Percentiles rank a stretch among this genome's conserved stretches.
These are phyloP conservation scores for Henricia sp. DNA, from an alignment of 53 echinoderm and acorn worm genomes.

Conservation along the genomic window DNA sequence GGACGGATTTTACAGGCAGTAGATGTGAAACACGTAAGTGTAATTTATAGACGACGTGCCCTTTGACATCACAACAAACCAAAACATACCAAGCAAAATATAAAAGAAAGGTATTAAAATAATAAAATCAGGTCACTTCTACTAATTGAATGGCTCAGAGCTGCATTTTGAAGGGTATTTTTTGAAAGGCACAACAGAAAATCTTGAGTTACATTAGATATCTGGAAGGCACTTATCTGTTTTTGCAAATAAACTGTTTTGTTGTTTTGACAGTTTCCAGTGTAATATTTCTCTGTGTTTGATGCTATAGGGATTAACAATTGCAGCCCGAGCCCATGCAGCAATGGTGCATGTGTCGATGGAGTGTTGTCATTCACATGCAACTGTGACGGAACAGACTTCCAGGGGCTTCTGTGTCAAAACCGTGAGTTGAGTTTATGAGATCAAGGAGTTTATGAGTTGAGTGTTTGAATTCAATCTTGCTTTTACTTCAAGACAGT, in stretches of 20 bases:
- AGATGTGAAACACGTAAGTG: conserved; percentile 21
- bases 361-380: neutral
- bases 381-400: conserved; percentile 24
- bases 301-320: neutral
- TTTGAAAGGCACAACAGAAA: no score
- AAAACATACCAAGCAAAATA: no score
- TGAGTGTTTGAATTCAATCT: no score
- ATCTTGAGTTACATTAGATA: no score
- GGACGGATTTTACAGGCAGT: conserved; percentile 16
- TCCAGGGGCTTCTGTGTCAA: neutral
- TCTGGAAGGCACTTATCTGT: neutral
- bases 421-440: conserved; percentile 4
- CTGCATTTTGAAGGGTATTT: no score
- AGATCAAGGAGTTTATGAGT: no score
- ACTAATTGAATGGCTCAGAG: no score
- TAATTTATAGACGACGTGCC: no score
- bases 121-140: no score
- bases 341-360: conserved; percentile 1
- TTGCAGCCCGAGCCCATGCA: neutral
- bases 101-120: no score
- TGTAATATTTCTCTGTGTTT: neutral
- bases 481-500: no score
- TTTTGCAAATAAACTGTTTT: neutral
- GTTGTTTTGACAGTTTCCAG: neutral
- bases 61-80: no score